A percentile compares a stretch with the other conserved stretches of the same genome.
Evolutionary conservation across 2,797 vertebrate species (phyloP).

Genomic region (Poeciliopsis presidionis): DNA sequence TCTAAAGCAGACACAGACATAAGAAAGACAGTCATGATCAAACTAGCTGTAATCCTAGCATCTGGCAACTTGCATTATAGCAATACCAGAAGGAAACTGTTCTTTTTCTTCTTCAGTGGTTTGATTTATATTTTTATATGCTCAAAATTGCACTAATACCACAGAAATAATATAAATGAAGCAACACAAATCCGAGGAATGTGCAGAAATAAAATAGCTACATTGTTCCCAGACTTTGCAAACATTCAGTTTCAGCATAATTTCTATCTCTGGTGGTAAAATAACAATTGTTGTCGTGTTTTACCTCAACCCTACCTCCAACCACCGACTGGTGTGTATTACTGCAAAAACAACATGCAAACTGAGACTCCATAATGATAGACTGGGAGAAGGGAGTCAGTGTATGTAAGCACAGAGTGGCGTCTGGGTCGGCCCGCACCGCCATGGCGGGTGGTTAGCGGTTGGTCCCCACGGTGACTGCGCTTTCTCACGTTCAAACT

Average conservation of each 20-base stretch:
- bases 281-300: slow-evolving; percentile 51
- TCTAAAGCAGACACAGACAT: slow-evolving; percentile 75
- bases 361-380: slow-evolving; percentile 68
- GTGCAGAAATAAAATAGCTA: not conserved
- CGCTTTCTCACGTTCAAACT: slow-evolving; percentile 33
- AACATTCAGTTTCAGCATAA: slow-evolving; percentile 28
- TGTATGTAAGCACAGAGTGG: slow-evolving; percentile 57
- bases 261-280: slow-evolving; percentile 47
- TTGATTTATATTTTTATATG: slow-evolving; percentile 14
- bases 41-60: slow-evolving; percentile 63
- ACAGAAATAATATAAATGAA: slow-evolving; percentile 15
- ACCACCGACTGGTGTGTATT: slow-evolving; percentile 61
- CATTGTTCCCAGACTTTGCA: slow-evolving; percentile 15
- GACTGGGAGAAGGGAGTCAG: slow-evolving; percentile 56
- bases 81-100: slow-evolving; percentile 50
- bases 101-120: slow-evolving; percentile 22
- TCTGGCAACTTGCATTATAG: slow-evolving; percentile 56
- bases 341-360: slow-evolving; percentile 65
- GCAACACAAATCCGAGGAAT: slow-evolving; percentile 7
- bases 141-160: slow-evolving; percentile 12
- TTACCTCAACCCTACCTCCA: slow-evolving; percentile 41
- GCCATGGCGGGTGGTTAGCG: slow-evolving; percentile 55
- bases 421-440: slow-evolving; percentile 58
- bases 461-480: slow-evolving; percentile 47
- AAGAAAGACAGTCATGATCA: slow-evolving; percentile 54